These are phyloP conservation scores for Dromaius novaehollandiae DNA, from an alignment of 2,113 vertebrate genomes.

Conservation along the genomic window DNA sequence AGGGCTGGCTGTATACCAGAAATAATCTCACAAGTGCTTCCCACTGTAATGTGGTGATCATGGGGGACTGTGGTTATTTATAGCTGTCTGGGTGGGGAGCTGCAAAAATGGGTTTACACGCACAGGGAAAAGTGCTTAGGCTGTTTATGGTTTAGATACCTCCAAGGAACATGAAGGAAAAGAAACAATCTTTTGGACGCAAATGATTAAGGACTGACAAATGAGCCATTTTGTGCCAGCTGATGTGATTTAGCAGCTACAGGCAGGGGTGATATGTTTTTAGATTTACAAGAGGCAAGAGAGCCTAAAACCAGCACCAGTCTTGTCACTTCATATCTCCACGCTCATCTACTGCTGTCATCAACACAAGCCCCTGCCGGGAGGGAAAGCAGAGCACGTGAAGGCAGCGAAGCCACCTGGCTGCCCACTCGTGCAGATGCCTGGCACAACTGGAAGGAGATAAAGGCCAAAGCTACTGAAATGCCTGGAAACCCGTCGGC, in stretches of 20 bases:
- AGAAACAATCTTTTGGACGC: not conserved
- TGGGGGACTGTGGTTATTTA: not conserved
- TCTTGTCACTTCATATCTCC: not conserved
- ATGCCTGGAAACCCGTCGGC: accelerated
- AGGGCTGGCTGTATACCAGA: constrained; percentile 2
- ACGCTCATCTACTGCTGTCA: not conserved
- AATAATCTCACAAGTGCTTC: constrained; percentile 20
- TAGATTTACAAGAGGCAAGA: not conserved
- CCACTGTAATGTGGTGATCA: not conserved
- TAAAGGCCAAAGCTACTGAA: not conserved
- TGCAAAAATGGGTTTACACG: not conserved
- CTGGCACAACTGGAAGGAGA: not conserved
- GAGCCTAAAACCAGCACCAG: not conserved
- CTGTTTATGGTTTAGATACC: not conserved
- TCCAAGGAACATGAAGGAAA: not conserved
- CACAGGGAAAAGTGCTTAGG: not conserved
- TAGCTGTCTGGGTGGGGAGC: not conserved
- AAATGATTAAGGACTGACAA: not conserved
- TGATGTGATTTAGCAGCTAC: not conserved
- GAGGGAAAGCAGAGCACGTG: not conserved
- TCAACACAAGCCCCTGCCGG: accelerated
- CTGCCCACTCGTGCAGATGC: not conserved
- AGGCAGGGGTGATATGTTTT: not conserved
- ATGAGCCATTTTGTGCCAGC: not conserved
- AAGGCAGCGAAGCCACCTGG: not conserved